Evolutionary conservation across 2,888 invertebrate genomes (phyloP).

Genomic region (Cerceris rybyensis): DNA sequence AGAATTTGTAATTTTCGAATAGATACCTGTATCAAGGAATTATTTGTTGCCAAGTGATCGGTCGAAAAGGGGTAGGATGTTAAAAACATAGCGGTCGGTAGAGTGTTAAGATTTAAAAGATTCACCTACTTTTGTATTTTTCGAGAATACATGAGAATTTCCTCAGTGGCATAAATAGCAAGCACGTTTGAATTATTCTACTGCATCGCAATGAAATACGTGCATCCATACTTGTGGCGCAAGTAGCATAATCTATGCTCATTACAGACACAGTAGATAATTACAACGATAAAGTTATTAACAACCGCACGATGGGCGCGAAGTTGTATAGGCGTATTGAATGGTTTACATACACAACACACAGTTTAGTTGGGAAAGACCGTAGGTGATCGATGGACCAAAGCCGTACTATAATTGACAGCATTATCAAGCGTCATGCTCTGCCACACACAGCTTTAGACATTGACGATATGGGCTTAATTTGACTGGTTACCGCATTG

Average conservation of each 20-base stretch:
- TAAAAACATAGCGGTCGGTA: too few species aligned
- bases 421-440: slow-evolving; percentile 41
- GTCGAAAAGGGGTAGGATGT: too few species aligned
- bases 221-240: slow-evolving; percentile 19
- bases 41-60: too few species aligned
- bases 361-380: slow-evolving; percentile 11
- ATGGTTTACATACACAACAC: slow-evolving; percentile 11
- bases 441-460: slow-evolving; percentile 1
- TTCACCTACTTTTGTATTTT: too few species aligned
- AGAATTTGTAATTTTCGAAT: too few species aligned
- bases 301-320: neutral
- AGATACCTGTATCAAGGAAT: too few species aligned
- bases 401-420: slow-evolving; percentile 39
- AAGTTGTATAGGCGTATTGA: slow-evolving; percentile 1
- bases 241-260: slow-evolving; percentile 42
- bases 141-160: neutral
- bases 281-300: slow-evolving; percentile 51
- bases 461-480: neutral
- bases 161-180: slow-evolving; percentile 27
- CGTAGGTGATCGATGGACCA: slow-evolving; percentile 41
- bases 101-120: too few species aligned
- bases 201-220: slow-evolving; percentile 34
- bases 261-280: slow-evolving; percentile 38
- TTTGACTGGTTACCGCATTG: slow-evolving; percentile 1
- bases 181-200: slow-evolving; percentile 14